Percentiles rank a stretch among this genome's conserved stretches.
Evolutionary conservation across 1,140 invertebrate genomes (phyloP).

Genomic region (Drosophila ogumai): DNA sequence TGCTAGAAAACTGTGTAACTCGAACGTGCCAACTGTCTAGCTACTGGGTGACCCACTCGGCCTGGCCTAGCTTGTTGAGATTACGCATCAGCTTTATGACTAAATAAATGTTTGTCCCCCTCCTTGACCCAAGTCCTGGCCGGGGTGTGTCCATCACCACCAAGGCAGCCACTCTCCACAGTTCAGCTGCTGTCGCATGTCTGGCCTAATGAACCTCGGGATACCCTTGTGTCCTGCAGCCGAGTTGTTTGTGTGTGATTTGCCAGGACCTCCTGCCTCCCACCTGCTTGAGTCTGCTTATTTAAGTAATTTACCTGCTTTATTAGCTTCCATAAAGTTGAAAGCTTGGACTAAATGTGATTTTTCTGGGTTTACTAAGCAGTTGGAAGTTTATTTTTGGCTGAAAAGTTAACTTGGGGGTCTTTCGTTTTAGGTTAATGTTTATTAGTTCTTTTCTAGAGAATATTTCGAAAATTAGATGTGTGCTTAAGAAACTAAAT

Average conservation of each 20-base stretch:
- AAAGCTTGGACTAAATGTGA: not conserved
- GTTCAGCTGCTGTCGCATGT: conserved; percentile 47
- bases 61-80: conserved; percentile 63
- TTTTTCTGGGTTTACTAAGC: not conserved
- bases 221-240: conserved; percentile 23
- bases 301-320: conserved; percentile 30
- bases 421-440: not conserved
- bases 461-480: too few species aligned
- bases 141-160: conserved; percentile 23
- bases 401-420: not conserved
- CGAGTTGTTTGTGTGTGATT: conserved; percentile 14
- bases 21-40: conserved; percentile 20
- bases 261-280: conserved; percentile 1
- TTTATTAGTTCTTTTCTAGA: too few species aligned
- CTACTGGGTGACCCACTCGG: conserved; percentile 40
- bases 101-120: conserved; percentile 57
- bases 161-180: conserved; percentile 6
- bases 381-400: not conserved
- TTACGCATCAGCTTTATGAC: conserved; percentile 72
- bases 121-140: too few species aligned
- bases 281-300: conserved; percentile 1
- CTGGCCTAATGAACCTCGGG: conserved; percentile 45
- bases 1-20: conserved; percentile 15
- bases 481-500: too few species aligned
- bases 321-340: conserved; percentile 28